Evolutionary conservation across 2,113 vertebrate genomes (phyloP), one percentile per base, ranked within the genome.

Genomic region (Oryzias woworae): DNA sequence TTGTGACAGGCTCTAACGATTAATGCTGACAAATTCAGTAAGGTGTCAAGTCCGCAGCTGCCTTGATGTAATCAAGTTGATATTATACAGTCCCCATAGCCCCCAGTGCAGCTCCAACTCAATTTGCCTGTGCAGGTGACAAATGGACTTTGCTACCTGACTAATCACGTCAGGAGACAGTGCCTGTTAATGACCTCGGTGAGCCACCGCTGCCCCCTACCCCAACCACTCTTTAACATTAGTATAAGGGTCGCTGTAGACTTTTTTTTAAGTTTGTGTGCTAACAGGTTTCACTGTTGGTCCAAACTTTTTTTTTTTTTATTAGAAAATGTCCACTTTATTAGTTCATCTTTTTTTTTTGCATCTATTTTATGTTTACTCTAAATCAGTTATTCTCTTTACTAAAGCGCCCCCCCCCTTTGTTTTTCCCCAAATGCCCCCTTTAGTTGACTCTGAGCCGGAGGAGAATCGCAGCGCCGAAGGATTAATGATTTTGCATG

Each of bases 111-210:
- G 80, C 81, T 83, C 85, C 86, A 84, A 90, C 86, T 87, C 82
- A 85, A 86, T 87, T 97, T 98, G 93, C 95, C 93, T 90, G 94
- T 64, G 71, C 84, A 88, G 85, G 96, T 98, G 95, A 98, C 97
- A 98, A 98, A 98, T 98, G 95, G 95, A 96, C 96, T 97, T 96
- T 96, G 95, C 94, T 98, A 97, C 95, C 96, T 98, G 97, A 96
- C 95, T 98, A 98, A 99, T 98, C 95, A 96, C 94, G 94, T 97
- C 95, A 95, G 92, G 93, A 96, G 94, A 98, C 95, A 96, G 95
- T 96, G 93, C 94, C 94, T 93, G 92, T 94, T 97, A 96, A 96
- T 96, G 95, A 95, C 81, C 93, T 96, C 92, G 68, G 94, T 93
- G 91, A 96, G 94, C 45, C 94, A 70, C 75, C 77, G 0, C 95